Evolutionary conservation across 2,113 vertebrate genomes (phyloP).

Genomic region (Aix galericulata): DNA sequence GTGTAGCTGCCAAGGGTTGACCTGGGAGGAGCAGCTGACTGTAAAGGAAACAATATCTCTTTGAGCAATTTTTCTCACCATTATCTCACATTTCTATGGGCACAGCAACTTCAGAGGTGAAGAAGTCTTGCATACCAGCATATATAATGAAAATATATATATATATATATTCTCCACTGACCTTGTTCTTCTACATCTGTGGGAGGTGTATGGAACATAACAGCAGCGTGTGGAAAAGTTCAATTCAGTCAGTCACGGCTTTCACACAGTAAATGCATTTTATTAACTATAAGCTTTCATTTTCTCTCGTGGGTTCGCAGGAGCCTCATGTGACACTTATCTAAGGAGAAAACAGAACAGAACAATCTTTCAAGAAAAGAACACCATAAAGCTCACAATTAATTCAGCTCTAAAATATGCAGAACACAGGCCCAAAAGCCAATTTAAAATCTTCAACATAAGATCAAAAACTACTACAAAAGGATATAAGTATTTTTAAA

Average conservation of each 20-base stretch:
- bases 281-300: constrained; percentile 18
- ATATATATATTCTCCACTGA: not conserved
- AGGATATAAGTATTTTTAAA: constrained; percentile 35
- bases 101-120: not conserved
- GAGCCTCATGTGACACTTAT: not conserved
- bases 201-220: not conserved
- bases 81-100: not conserved
- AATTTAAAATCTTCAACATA: constrained; percentile 8
- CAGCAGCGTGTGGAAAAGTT: not conserved
- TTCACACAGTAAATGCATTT: constrained; percentile 27
- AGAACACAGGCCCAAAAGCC: not conserved
- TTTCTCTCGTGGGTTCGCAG: not conserved
- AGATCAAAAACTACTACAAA: constrained; percentile 49
- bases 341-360: not conserved
- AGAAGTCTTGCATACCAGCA: not conserved
- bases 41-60: not conserved
- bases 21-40: not conserved
- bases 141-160: not conserved
- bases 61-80: not conserved
- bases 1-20: not conserved
- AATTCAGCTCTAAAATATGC: not conserved
- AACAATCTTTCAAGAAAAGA: not conserved
- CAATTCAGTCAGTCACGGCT: not conserved
- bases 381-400: not conserved
- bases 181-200: not conserved